Base-by-base conservation (phyloP, 2,888 invertebrate genomes). In the Erynnis tages region DNA sequence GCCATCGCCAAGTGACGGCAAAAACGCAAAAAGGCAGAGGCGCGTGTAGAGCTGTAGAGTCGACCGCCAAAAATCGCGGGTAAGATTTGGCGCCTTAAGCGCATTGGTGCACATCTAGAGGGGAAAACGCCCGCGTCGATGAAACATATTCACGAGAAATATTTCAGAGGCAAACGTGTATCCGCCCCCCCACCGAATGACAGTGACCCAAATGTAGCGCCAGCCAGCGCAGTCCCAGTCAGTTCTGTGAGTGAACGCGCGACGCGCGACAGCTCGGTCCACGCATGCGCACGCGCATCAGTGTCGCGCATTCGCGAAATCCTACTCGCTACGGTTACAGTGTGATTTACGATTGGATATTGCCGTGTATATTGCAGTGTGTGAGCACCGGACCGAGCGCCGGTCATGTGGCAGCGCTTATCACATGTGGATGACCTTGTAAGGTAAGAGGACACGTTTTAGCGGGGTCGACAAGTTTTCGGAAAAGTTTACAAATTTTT, bases 171-270 rank as follows among this genome's bases (percentile, higher is more conserved):
- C 79, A 65, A 79, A 72, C 74, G 79, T 74, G 78, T 77, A 77
- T 82, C 85, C 82, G 85, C 82, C 83, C 80, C 80, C 75, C 84
- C 83, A 83, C 81, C 66, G 76, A 71, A 79, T 87, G 88, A 87
- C 87, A 89, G 88, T 87, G 88, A 87, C 87, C 87, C 82, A 87
- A 86, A 87, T 87, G 85, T 84, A 75, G 78, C 84, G 85, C 82
- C 79, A 74, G 85, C 82, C 79, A 74, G 80, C 87, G 86, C 85
- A 85, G 71, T 87, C 82, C 82, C 85, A 85, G 72, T 87, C 82
- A 83, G 87, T 87, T 83, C 87, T 85, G 88, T 79, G 83, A 85
- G 82, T n/a, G n/a, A n/a, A n/a, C n/a, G n/a, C n/a, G n/a, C n/a
- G n/a, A n/a, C 74, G 79, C 77, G 74, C 79, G 79, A 73, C 69